A percentile compares a stretch with the other conserved stretches of the same genome.
Conservation (phyloP, 2,888 invertebrate genomes). For the Leptinotarsa juncta region DNA sequence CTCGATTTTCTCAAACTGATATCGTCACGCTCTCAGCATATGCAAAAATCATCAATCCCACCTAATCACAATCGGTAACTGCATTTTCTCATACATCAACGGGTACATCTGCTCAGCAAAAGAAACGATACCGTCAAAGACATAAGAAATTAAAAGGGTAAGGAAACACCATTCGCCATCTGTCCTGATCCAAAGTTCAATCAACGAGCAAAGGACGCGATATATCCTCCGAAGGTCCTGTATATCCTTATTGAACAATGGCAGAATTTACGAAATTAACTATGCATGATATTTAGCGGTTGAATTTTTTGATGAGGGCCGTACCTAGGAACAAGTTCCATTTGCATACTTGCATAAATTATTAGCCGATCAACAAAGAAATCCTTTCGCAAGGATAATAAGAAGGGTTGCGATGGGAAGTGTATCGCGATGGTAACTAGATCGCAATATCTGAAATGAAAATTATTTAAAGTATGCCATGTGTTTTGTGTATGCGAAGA, state of each 20-base stretch:
- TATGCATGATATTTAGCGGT: constrained; percentile 53
- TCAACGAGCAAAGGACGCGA: constrained; percentile 28
- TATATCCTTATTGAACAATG: constrained; percentile 45
- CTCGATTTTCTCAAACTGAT: constrained; percentile 19
- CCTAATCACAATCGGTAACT: constrained; percentile 41
- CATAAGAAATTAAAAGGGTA: constrained; percentile 46
- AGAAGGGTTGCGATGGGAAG: constrained; percentile 46
- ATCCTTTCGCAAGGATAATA: constrained; percentile 38
- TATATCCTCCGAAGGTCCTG: constrained; percentile 37
- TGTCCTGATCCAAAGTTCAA: constrained; percentile 37
- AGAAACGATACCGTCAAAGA: constrained; percentile 44
- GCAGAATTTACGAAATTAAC: constrained; percentile 48
- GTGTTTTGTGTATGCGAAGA: constrained; percentile 42
- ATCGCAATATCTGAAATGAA: constrained; percentile 45
- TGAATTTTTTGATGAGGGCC: constrained; percentile 35
- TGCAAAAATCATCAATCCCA: constrained; percentile 25
- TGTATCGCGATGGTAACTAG: constrained; percentile 41
- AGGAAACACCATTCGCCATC: constrained; percentile 34
- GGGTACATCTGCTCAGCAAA: constrained; percentile 42
- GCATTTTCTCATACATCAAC: constrained; percentile 44
- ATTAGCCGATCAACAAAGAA: constrained; percentile 46
- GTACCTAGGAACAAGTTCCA: constrained; percentile 49
- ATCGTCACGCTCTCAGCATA: background rate
- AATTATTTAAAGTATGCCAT: constrained; percentile 49
- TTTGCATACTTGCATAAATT: constrained; percentile 52